These are phyloP conservation scores for Cyrtonyx montezumae DNA, from an alignment of 2,113 vertebrate species.

Conservation along the genomic window DNA sequence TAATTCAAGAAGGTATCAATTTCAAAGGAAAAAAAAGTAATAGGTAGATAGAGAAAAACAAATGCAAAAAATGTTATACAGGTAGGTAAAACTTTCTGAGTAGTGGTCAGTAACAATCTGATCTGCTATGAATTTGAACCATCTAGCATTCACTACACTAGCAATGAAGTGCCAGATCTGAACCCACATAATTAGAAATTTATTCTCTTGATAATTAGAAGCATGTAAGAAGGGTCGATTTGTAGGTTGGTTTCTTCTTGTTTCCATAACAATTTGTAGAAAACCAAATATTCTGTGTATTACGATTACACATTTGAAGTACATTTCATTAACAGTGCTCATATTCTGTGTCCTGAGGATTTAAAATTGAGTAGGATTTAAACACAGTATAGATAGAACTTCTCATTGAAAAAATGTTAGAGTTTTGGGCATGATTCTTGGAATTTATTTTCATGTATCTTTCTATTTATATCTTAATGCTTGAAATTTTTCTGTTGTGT, in stretches of 20 bases:
- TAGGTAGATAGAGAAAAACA: neutral
- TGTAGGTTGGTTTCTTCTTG: neutral
- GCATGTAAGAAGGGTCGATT: neutral
- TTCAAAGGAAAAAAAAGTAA: neutral
- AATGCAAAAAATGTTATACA: neutral
- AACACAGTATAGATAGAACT: neutral
- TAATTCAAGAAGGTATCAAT: neutral
- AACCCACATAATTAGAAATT: neutral
- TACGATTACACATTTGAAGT: neutral
- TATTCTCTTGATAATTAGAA: neutral
- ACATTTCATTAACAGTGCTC: neutral
- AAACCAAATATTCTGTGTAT: neutral
- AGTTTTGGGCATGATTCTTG: neutral
- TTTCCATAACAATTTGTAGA: neutral
- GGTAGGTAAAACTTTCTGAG: neutral
- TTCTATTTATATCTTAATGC: neutral
- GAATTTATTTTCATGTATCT: neutral
- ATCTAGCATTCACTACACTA: neutral
- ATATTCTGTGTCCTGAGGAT: neutral
- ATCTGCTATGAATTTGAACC: neutral
- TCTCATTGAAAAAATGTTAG: neutral
- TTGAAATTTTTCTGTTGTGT: neutral
- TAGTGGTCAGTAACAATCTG: neutral
- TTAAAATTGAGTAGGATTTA: neutral
- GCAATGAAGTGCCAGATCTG: neutral